Conservation (phyloP, 2,888 invertebrate genomes). For the Ochropleura leucogaster region DNA sequence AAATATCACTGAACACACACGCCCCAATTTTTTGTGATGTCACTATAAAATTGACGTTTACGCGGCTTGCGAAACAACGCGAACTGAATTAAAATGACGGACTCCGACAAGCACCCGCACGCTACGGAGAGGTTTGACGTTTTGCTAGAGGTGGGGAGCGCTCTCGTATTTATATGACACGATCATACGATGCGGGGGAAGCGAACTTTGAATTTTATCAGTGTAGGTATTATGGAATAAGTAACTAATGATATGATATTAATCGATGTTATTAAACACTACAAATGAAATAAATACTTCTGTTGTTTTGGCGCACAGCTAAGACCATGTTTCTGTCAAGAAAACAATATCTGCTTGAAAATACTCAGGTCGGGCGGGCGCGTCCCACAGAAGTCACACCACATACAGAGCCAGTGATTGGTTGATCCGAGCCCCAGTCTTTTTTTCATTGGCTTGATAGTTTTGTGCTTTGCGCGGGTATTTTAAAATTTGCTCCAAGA, state of each 20-base stretch:
- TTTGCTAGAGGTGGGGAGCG: conserved; percentile 86
- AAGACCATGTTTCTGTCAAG: conserved; percentile 71
- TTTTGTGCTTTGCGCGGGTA: conserved; percentile 71
- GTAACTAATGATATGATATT: conserved; percentile 71
- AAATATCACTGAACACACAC: conserved; percentile 90
- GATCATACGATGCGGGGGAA: conserved; percentile 89
- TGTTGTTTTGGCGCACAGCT: conserved; percentile 60
- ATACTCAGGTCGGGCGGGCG: conserved; percentile 71
- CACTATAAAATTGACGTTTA: conserved; percentile 83
- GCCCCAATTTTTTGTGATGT: conserved; percentile 80
- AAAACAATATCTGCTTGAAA: conserved; percentile 66
- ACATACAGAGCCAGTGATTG: conserved; percentile 83
- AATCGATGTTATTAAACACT: conserved; percentile 67
- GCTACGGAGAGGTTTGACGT: conserved; percentile 84
- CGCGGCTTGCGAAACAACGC: conserved; percentile 83
- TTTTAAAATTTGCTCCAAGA: conserved; percentile 67
- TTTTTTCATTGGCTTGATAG: conserved; percentile 77
- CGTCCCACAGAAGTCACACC: conserved; percentile 89
- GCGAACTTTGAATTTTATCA: conserved; percentile 82
- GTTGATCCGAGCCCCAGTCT: conserved; percentile 65
- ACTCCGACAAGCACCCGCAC: conserved; percentile 77
- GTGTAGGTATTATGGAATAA: conserved; percentile 67
- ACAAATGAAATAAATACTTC: conserved; percentile 55
- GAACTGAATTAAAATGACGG: conserved; percentile 73
- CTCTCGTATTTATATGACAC: conserved; percentile 86